Conservation (phyloP, 2,888 invertebrate species). For the Pomacea canaliculata region DNA sequence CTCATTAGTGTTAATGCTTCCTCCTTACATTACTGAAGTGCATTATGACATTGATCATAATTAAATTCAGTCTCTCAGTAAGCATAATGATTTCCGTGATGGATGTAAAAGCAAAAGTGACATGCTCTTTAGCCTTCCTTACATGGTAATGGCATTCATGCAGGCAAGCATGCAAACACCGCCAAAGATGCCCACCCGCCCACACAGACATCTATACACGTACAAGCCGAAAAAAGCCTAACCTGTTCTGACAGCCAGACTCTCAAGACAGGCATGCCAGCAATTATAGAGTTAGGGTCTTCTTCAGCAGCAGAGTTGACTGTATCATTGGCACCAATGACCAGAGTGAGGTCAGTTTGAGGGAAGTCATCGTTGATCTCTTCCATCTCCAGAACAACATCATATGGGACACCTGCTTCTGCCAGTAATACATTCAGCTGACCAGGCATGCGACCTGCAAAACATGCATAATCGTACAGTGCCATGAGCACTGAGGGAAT, state of each 20-base stretch:
- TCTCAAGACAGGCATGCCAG: constrained; percentile 91
- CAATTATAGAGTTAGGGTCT: constrained; percentile 91
- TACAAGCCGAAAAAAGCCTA: no score
- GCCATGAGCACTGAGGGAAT: no score
- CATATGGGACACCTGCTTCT: constrained; percentile 93
- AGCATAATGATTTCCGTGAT: no score
- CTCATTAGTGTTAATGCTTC: background rate
- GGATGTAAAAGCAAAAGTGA: no score
- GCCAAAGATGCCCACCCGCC: no score
- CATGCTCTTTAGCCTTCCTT: no score
- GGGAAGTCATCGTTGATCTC: constrained; percentile 90
- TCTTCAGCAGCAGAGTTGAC: constrained; percentile 92
- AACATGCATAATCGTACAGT: background rate
- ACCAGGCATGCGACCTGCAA: constrained; percentile 88
- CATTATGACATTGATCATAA: no score
- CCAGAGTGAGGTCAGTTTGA: constrained; percentile 85
- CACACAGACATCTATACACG: no score
- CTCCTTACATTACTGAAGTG: no score
- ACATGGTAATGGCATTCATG: no score
- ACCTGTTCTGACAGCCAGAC: constrained; percentile 91
- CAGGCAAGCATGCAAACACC: no score
- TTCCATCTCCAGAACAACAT: constrained; percentile 90
- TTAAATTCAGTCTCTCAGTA: no score
- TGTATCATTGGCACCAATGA: constrained; percentile 91
- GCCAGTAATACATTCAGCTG: constrained; percentile 91